phyloP scores from a whole-genome alignment of 1,140 invertebrate genomes.

The Trissolcus basalis region DNA sequence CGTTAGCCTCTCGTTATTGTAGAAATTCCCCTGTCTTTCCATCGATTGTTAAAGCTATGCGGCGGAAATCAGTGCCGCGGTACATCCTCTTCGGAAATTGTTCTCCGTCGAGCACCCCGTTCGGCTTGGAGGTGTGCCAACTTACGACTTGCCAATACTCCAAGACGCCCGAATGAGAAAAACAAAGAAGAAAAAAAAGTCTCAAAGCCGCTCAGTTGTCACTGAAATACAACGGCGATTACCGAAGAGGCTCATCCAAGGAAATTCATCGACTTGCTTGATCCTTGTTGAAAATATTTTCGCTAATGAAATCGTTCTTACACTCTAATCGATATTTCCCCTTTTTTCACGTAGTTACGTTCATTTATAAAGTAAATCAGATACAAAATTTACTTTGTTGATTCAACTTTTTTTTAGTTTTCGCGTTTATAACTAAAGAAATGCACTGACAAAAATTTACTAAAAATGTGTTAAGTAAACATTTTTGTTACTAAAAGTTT shows the following conservation, averaged over 20 bases:
- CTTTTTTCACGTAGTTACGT: too few relatives aligned
- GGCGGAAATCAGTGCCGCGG: slow-evolving; percentile 50
- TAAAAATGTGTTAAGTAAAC: too few relatives aligned
- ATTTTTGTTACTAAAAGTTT: too few relatives aligned
- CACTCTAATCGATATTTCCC: too few relatives aligned
- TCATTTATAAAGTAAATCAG: too few relatives aligned
- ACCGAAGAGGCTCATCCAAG: slow-evolving; percentile 28
- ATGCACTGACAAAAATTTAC: too few relatives aligned
- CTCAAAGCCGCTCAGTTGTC: slow-evolving; percentile 39
- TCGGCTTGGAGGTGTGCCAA: slow-evolving; percentile 52
- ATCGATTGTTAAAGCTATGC: slow-evolving; percentile 43
- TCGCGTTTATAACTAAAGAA: too few relatives aligned
- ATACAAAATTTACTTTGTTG: too few relatives aligned
- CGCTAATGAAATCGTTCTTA: too few relatives aligned
- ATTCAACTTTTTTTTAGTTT: too few relatives aligned
- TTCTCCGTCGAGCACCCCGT: slow-evolving; percentile 36
- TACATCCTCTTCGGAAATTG: slow-evolving; percentile 52
- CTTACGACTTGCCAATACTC: slow-evolving; percentile 42
- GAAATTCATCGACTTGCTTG: slow-evolving; percentile 35
- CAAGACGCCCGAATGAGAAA: too few relatives aligned
- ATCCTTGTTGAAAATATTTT: slow-evolving; percentile 21
- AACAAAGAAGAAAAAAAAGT: too few relatives aligned
- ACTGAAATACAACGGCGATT: slow-evolving; percentile 18
- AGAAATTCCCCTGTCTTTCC: slow-evolving; percentile 30
- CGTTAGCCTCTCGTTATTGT: slow-evolving; percentile 44